phyloP scores from a whole-genome alignment of 2,797 vertebrate species.

The Falco columbarius region DNA sequence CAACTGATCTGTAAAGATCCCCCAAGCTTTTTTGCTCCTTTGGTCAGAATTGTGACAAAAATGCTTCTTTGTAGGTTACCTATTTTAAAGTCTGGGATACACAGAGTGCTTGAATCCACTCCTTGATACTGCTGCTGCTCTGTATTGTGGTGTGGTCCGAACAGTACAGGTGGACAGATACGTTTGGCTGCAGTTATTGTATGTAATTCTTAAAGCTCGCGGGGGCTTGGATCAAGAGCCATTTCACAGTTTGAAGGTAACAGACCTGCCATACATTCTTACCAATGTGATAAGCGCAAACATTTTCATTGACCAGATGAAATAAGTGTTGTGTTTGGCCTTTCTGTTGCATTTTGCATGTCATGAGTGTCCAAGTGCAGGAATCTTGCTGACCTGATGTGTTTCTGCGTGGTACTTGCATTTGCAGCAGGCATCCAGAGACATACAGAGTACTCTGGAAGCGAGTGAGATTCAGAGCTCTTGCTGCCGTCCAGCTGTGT shows the following conservation, averaged over 20 bases:
- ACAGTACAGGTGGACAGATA: not conserved
- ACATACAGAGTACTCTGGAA: not conserved
- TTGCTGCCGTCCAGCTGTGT: not conserved
- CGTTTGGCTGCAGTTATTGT: rapidly evolving
- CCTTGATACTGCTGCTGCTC: not conserved
- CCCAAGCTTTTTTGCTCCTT: not conserved
- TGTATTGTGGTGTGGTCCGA: rapidly evolving
- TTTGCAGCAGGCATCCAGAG: not conserved
- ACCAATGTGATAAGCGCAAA: rapidly evolving
- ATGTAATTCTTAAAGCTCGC: not conserved
- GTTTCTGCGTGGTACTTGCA: not conserved
- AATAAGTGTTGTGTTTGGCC: too few species aligned
- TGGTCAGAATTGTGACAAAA: not conserved
- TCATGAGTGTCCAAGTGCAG: rapidly evolving
- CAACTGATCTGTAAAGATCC: not conserved
- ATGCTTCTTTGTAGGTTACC: not conserved
- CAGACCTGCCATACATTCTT: not conserved
- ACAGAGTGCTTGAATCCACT: rapidly evolving
- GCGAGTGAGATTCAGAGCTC: not conserved
- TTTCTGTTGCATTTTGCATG: not conserved
- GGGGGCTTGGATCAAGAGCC: not conserved
- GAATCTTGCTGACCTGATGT: rapidly evolving
- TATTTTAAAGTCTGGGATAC: not conserved
- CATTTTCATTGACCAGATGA: not conserved
- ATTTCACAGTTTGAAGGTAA: not conserved